These are phyloP conservation scores for Lamproptera curius DNA, from an alignment of 2,888 invertebrate genomes.

Conservation along the genomic window DNA sequence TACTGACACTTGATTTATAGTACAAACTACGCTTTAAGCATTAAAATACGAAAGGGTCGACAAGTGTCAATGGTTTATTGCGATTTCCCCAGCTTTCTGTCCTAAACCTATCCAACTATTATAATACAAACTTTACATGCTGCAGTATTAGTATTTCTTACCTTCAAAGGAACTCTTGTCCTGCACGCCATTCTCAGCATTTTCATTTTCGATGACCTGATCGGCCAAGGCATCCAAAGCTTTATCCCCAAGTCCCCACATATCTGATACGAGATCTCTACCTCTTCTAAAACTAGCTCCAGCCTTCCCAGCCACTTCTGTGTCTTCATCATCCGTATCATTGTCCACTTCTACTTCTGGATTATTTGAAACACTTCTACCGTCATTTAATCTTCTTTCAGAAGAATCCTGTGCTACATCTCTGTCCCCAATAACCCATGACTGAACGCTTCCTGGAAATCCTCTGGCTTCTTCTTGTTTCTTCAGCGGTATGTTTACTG, in stretches of 20 bases:
- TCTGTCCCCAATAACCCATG: conserved; percentile 52
- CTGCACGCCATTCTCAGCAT: conserved; percentile 51
- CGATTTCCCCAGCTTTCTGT: too few species aligned
- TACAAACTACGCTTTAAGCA: too few species aligned
- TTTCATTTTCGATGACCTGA: conserved; percentile 55
- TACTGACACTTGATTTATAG: too few species aligned
- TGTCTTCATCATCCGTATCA: neutral
- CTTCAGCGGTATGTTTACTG: conserved; percentile 45
- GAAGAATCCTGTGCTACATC: conserved; percentile 23
- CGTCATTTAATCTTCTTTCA: conserved; percentile 17
- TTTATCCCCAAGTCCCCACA: conserved; percentile 55
- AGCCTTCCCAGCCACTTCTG: neutral
- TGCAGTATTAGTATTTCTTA: too few species aligned
- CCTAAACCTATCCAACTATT: too few species aligned
- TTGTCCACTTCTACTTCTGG: conserved; percentile 6
- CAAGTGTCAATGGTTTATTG: too few species aligned
- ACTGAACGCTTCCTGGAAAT: conserved; percentile 48
- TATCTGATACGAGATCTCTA: conserved; percentile 45
- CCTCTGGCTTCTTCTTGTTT: conserved; percentile 59
- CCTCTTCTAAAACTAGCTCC: conserved; percentile 28
- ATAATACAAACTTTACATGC: too few species aligned
- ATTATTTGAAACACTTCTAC: conserved; percentile 10
- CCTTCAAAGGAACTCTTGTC: conserved; percentile 61
- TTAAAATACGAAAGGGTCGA: too few species aligned
- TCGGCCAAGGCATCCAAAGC: conserved; percentile 56